Percentiles rank a stretch among this genome's conserved stretches.
phyloP scores from a whole-genome alignment of 2,797 vertebrate species.

The Sebastes iracundus region DNA sequence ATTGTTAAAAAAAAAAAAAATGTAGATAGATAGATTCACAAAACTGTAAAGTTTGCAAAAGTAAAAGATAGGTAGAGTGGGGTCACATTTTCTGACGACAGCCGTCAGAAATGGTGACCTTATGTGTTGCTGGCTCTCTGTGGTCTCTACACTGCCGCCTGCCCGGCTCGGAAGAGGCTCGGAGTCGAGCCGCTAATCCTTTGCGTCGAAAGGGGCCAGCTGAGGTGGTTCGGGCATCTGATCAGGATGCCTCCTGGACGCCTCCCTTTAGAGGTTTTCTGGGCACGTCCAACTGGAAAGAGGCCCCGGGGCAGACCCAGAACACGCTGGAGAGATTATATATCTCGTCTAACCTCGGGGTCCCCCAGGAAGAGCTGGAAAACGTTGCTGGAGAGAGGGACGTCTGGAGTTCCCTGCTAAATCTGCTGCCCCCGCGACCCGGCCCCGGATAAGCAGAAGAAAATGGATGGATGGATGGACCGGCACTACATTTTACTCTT shows the following conservation, averaged over 20 bases:
- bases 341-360: not conserved
- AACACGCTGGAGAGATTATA: rapidly evolving
- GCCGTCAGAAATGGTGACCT: too few species aligned
- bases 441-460: rapidly evolving
- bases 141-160: too few species aligned
- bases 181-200: not conserved
- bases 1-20: not conserved
- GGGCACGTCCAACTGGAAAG: not conserved
- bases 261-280: not conserved
- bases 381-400: not conserved
- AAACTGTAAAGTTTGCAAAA: too few species aligned
- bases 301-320: not conserved
- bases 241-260: not conserved
- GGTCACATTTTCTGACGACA: too few species aligned
- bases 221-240: not conserved
- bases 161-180: not conserved
- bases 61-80: too few species aligned
- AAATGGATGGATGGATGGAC: not conserved
- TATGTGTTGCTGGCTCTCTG: too few species aligned
- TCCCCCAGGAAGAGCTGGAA: not conserved
- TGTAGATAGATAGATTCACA: not conserved
- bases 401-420: not conserved
- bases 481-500: rapidly evolving
- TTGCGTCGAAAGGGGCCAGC: not conserved
- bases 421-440: not conserved